phyloP scores from a whole-genome alignment of 2,888 invertebrate genomes.

The Seira musarum region DNA sequence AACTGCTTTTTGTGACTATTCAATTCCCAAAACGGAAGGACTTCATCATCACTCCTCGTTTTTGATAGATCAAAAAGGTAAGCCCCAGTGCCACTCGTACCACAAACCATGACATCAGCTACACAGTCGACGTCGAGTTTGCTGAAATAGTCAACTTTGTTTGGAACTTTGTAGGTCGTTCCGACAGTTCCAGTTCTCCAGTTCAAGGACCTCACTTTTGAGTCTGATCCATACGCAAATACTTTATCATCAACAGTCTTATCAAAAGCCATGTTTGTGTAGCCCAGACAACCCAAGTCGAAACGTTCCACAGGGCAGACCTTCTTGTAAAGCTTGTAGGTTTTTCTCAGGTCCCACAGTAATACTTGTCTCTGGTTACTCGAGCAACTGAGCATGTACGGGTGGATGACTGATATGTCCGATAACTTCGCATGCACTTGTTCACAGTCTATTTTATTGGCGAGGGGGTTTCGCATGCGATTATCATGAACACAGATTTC shows the following conservation, averaged over 20 bases:
- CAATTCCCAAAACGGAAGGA: no score
- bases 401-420: not conserved
- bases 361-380: not conserved
- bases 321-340: not conserved
- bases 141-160: not conserved
- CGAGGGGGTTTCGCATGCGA: not conserved
- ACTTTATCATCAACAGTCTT: not conserved
- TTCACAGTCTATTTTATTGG: not conserved
- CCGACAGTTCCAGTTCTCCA: not conserved
- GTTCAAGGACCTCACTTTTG: constrained; percentile 1
- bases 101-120: not conserved
- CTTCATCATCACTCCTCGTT: not conserved
- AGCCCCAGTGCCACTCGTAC: not conserved
- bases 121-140: not conserved
- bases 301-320: not conserved
- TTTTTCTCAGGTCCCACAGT: not conserved
- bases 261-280: not conserved
- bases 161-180: not conserved
- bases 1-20: no score
- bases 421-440: not conserved
- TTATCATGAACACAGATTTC: constrained; percentile 9
- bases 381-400: not conserved
- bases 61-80: constrained; percentile 1
- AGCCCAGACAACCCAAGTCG: not conserved
- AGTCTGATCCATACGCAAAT: not conserved